Base-by-base conservation (phyloP, 92 coral and sea anemone genomes). In the Zoanthus gigantus region DNA sequence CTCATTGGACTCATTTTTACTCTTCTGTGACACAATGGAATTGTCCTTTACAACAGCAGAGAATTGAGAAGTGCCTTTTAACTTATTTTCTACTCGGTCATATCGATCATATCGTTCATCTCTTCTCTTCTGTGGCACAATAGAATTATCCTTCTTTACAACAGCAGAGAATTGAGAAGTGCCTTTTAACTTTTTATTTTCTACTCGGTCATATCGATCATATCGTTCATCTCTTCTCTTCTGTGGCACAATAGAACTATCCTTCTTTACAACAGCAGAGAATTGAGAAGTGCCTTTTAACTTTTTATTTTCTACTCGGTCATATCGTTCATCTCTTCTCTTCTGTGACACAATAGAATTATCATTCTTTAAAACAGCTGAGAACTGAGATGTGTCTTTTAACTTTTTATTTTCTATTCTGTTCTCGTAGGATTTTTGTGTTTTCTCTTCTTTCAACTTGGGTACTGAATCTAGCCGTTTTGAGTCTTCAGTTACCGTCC, bases 331-430 rank as follows among this genome's bases (percentile, higher is more conserved):
- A 79, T 79, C 56, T 79, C 18, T 79, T 44, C n/a, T 63, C 18
- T 17, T 63, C 68, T 42, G 56, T 63, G 74, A 44, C 8, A 30
- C 44, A 61, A 48, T 32, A 11, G 15, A 11, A 46, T 34, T 37
- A 16, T 61, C 13, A n/a, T 63, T 79, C 72, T 47, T 79, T 12
- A 79, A 17, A 42, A 16, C 12, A 79, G 52, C 58, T 16, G 56
- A 11, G 50, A 79, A 44, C 74, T 18, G 79, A 14, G 74, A 29
- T 17, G 56, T 83, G 16, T 87, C 91, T 71, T 56, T 90, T 48
- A 72, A 29, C n/a, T 11, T 42, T 16, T 28, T 12, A 42, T 79
- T 86, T 23, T 52, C 56, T 29, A 42, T 75, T 50, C 72, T 63
- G 17, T 67, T 87, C 54, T 46, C 63, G 53, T 79, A 48, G 0